A percentile compares a stretch with the other conserved stretches of the same genome.
phyloP scores from a whole-genome alignment of 2,797 vertebrate species.

The Enteromius treurensis region DNA sequence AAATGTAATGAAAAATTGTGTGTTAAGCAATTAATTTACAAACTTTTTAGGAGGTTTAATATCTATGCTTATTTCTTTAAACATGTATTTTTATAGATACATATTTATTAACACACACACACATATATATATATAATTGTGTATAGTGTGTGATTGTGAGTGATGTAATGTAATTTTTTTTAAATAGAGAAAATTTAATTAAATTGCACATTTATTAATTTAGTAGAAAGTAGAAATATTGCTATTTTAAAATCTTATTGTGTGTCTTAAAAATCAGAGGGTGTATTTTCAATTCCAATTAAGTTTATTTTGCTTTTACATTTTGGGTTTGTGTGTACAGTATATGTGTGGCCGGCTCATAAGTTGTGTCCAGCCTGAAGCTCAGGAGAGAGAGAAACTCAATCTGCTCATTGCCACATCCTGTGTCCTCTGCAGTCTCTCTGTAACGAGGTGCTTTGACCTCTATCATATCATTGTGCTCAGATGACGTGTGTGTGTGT shows the following conservation, averaged over 20 bases:
- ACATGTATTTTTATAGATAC: background rate
- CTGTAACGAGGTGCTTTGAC: constrained; percentile 78
- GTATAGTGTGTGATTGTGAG: background rate
- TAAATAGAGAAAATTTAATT: background rate
- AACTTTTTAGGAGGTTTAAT: background rate
- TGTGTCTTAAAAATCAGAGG: background rate
- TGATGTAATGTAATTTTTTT: background rate
- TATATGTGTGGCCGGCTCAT: constrained; percentile 24
- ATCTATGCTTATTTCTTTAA: background rate
- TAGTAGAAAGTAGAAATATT: background rate
- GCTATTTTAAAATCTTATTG: background rate
- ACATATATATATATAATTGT: background rate
- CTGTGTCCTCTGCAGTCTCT: constrained; percentile 72
- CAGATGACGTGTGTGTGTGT: constrained; percentile 55
- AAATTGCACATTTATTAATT: background rate
- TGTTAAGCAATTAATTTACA: background rate
- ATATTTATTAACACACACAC: background rate
- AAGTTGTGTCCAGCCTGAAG: constrained; percentile 61
- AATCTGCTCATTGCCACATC: constrained; percentile 74
- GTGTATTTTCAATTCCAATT: background rate
- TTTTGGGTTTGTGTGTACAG: constrained; percentile 35
- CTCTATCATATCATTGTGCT: constrained; percentile 74
- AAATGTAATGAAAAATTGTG: background rate
- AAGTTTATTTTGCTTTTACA: background rate
- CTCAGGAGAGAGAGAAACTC: constrained; percentile 74